phyloP scores from a whole-genome alignment of 2,113 vertebrate species.

The Phalacrocorax aristotelis region DNA sequence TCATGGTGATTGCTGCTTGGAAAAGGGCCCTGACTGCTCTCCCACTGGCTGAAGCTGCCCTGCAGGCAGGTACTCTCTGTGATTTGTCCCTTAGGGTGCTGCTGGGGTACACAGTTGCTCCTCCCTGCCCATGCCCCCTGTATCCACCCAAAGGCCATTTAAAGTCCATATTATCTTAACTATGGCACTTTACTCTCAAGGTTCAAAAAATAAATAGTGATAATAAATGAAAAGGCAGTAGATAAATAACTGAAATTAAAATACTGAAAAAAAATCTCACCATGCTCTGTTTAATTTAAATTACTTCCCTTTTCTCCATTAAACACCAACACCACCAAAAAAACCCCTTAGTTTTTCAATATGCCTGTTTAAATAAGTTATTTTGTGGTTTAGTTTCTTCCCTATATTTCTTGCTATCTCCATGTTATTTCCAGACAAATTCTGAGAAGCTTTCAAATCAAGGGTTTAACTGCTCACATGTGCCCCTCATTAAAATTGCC shows the following conservation, averaged over 20 bases:
- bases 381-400: neutral
- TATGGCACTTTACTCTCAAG: neutral
- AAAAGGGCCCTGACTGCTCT: neutral
- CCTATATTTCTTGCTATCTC: neutral
- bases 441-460: neutral
- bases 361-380: neutral
- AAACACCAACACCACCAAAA: neutral
- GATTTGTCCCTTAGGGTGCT: neutral
- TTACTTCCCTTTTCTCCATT: neutral
- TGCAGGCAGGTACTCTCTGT: neutral
- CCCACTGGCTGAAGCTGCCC: neutral
- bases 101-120: neutral
- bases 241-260: neutral
- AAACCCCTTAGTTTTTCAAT: neutral
- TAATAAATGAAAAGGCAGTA: neutral
- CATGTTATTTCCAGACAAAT: neutral
- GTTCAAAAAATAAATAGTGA: neutral
- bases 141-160: neutral
- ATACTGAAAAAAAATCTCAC: neutral
- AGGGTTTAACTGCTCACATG: neutral
- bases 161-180: neutral
- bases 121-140: neutral
- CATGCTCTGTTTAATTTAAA: neutral
- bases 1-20: conserved; percentile 23
- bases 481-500: neutral